Conservation (phyloP, 2,888 invertebrate genomes). For the Ethmia dodecea region DNA sequence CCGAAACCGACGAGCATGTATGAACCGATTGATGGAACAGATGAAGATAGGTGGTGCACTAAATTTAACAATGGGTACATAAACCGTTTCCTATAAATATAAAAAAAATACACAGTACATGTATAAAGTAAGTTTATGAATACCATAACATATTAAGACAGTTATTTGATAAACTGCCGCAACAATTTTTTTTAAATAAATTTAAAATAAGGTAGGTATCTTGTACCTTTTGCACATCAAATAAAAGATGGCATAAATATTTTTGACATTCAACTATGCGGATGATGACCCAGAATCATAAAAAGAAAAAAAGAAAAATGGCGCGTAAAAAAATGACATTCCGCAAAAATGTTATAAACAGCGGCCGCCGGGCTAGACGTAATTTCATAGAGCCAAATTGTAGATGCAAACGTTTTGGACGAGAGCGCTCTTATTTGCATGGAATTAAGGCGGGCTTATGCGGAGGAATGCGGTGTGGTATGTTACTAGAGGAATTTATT, state of each 20-base stretch:
- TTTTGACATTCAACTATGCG: background rate
- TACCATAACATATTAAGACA: too few species aligned
- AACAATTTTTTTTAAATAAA: background rate
- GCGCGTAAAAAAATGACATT: background rate
- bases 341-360: background rate
- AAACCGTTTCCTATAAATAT: too few species aligned
- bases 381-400: slow-evolving; percentile 14
- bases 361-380: slow-evolving; percentile 5
- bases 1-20: too few species aligned
- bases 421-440: slow-evolving; percentile 18
- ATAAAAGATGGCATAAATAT: background rate
- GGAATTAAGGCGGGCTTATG: slow-evolving; percentile 17
- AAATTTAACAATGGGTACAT: too few species aligned
- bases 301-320: background rate
- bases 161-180: too few species aligned
- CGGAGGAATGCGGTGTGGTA: slow-evolving; percentile 9
- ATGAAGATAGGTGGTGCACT: too few species aligned
- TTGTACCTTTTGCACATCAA: background rate
- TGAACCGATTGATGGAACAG: too few species aligned
- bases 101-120: too few species aligned
- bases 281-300: background rate
- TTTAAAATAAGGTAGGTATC: background rate
- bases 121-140: too few species aligned
- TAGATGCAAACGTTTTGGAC: slow-evolving; percentile 6
- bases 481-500: background rate